Percentiles rank a stretch among this genome's conserved stretches.
Conservation (phyloP, 2,888 invertebrate genomes). For the Gymnocheta viridis region DNA sequence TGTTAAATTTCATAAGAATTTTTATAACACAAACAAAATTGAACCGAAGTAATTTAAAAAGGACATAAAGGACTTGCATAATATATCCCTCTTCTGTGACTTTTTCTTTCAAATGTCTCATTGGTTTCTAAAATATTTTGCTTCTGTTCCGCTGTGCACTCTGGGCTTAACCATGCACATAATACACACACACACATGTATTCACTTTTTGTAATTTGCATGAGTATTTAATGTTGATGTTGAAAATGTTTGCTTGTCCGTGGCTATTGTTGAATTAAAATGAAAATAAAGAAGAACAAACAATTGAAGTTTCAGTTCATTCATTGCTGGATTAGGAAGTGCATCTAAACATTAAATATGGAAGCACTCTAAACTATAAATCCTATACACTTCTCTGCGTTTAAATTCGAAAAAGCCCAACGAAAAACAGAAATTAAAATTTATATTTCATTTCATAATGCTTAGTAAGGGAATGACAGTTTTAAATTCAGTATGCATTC, state of each 20-base stretch:
- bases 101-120: neutral
- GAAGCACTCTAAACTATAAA: constrained; percentile 10
- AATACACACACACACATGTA: no score
- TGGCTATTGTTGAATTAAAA: constrained; percentile 8
- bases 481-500: no score
- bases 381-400: neutral
- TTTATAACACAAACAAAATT: no score
- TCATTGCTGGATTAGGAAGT: constrained; percentile 48
- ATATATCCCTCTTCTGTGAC: no score
- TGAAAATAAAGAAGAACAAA: constrained; percentile 33
- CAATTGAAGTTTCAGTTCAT: constrained; percentile 21
- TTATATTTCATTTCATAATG: neutral
- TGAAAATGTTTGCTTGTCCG: neutral
- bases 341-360: constrained; percentile 51
- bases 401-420: neutral
- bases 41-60: no score
- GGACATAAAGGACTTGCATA: no score
- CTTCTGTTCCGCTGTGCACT: neutral
- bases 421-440: neutral
- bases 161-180: neutral
- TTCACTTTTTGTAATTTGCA: neutral
- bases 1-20: no score
- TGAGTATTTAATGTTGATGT: constrained; percentile 5
- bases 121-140: neutral
- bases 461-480: no score